phyloP scores from a whole-genome alignment of 2,797 vertebrate species.

The Alcedo atthis region DNA sequence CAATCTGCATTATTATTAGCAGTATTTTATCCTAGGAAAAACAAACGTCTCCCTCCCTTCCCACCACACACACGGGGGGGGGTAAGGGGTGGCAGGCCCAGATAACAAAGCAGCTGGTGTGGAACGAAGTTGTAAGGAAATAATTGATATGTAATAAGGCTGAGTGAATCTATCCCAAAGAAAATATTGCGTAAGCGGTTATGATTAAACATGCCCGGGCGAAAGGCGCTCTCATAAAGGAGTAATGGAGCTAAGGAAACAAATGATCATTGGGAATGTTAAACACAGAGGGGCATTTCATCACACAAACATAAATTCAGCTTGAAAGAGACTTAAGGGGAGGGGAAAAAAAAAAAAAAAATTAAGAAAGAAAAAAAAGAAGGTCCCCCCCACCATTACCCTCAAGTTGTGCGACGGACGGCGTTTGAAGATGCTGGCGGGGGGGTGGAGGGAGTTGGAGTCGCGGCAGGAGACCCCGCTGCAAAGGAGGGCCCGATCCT shows the following conservation, averaged over 20 bases:
- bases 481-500: background rate
- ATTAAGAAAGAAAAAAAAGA: background rate
- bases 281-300: constrained; percentile 75
- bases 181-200: constrained; percentile 76
- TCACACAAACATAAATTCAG: constrained; percentile 72
- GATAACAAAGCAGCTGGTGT: constrained; percentile 58
- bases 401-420: background rate
- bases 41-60: constrained; percentile 62
- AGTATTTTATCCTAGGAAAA: constrained; percentile 65
- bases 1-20: constrained; percentile 53
- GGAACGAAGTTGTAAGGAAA: constrained; percentile 50
- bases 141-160: constrained; percentile 72
- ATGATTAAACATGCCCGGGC: constrained; percentile 71
- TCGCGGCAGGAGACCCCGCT: background rate
- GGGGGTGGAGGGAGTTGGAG: background rate
- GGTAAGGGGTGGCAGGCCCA: background rate
- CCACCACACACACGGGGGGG: background rate
- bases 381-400: background rate
- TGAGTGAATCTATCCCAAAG: constrained; percentile 69
- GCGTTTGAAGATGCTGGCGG: constrained; percentile 46
- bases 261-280: constrained; percentile 72
- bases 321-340: constrained; percentile 48
- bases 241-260: constrained; percentile 68
- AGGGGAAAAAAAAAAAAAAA: background rate
- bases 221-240: constrained; percentile 63